Base-by-base conservation (phyloP, 1,140 invertebrate species). In the Sinonovacula constricta region DNA sequence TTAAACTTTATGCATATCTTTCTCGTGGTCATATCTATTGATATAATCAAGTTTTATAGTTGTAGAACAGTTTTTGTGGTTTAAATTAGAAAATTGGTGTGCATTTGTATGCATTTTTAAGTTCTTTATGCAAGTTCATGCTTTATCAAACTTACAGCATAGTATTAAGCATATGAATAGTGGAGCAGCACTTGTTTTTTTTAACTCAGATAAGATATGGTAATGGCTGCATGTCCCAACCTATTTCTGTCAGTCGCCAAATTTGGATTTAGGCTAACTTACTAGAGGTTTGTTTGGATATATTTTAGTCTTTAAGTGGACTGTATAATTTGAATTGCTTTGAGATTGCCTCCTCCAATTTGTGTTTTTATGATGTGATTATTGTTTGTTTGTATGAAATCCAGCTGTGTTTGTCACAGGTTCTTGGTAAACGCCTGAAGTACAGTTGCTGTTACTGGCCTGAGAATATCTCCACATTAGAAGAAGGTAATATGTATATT, bases 371-470 rank as follows among this genome's bases (percentile, higher is more conserved):
- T 56, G 54, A 56, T 7, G 24, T 56, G 5, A 56, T 12, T 7
- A 56, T 56, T n/a, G n/a, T n/a, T n/a, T n/a, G 54, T 24, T n/a
- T 10, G 10, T n/a, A 24, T 56, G 22, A 5, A n/a, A 7, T 22
- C 24, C 54, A 56, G 7, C 65, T 12, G 53, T 49, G 4, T 77
- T 56, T 49, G 56, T 70, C 70, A 12, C 33, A 88, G 87, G 79
- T 82, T n/a, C 75, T 88, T 26, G 87, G 87, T 0, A 79, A 77
- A 63, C 78, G 86, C 31, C 53, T 88, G 34, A 88, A 87, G 45
- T 88, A 88, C 80, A 87, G 87, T 62, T 65, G 85, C 14, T 87
- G 86, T 77, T 66, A 75, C 12, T 88, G 82, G 82, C 82, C 83
- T 36, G 79, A 82, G n/a, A 66, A 69, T 15, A 72, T 77, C 7